Base-by-base conservation (phyloP, 2,797 vertebrate species). In the Tympanoctomys barrerae region DNA sequence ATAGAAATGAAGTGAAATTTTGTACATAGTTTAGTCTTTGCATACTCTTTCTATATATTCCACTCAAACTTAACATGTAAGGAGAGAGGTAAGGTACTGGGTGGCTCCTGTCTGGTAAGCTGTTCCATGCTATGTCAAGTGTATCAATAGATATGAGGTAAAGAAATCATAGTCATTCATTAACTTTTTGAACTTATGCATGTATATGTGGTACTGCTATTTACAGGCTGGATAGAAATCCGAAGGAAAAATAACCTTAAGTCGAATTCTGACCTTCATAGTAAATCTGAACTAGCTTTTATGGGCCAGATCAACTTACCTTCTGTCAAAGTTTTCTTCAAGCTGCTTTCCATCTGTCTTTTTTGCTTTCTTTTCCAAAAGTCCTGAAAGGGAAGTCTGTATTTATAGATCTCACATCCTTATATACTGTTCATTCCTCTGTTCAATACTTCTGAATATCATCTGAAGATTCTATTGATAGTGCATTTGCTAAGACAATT, bases 11-110 rank as follows among this genome's bases (percentile, higher is more conserved):
- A 10, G 18, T 26, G 4, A 54, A 36, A 4, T 14, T 80, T 39
- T 42, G 33, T 66, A 39, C n/a, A 16, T 28, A 39, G 26, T 68
- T 73, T 68, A 24, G 11, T 1, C 42, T 70, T 52, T 2, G 11
- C 10, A 5, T 10, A 33, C 4, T 5, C 31, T 12, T 1, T 11
- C 31, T n/a, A 42, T 1, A 26, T 2, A 28, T 2, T 26, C 1
- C 28, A 57, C 4, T 46, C 13, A 77, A 12, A 13, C 31, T 83
- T 33, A n/a, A 68, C 24, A 39, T 86, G 5, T 66, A 54, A 71
- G 68, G 7, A 49, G 9, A 46, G 14, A 49, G 49, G 0, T 10
- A 11, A 79, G 31, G 42, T 9, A 18, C 22, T 52, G 36, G 39
- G 18, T 1, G 59, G 33, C 87, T 81, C 28, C 87, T 61, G 1